Evolutionary conservation across 2,797 vertebrate genomes (phyloP).

Genomic region (Ambastaia sidthimunki): DNA sequence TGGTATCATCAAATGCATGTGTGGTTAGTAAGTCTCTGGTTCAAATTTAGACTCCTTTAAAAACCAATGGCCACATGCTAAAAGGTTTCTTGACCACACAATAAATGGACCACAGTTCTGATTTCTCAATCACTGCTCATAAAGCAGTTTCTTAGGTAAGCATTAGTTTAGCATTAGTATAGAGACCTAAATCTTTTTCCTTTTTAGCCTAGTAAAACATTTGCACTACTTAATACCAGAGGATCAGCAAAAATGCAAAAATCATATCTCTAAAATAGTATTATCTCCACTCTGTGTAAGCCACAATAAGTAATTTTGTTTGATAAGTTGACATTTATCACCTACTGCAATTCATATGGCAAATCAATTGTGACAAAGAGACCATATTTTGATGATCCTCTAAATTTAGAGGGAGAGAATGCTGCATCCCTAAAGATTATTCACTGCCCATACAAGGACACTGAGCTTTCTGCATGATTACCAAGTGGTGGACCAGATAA

Average conservation of each 20-base stretch:
- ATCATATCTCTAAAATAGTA: neutral
- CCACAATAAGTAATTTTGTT: neutral
- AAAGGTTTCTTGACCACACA: conserved; percentile 33
- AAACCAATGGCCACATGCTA: conserved; percentile 14
- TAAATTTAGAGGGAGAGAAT: conserved; percentile 49
- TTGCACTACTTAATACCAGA: neutral
- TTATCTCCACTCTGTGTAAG: neutral
- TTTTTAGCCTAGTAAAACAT: neutral
- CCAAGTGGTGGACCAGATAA: conserved; percentile 63
- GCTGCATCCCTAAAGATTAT: conserved; percentile 28
- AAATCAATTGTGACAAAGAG: neutral
- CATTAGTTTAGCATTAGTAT: conserved; percentile 45
- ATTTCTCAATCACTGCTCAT: conserved; percentile 38
- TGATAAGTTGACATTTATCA: neutral
- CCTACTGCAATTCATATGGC: neutral
- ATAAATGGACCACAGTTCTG: conserved; percentile 35
- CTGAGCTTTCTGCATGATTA: conserved; percentile 62
- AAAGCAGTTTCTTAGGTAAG: conserved; percentile 32
- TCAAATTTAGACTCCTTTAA: neutral
- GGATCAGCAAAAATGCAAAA: neutral
- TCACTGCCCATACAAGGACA: conserved; percentile 50
- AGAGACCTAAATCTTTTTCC: neutral
- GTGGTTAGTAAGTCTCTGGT: conserved; percentile 38
- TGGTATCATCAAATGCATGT: conserved; percentile 30
- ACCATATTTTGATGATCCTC: neutral